A percentile compares a stretch with the other conserved stretches of the same genome.
Evolutionary conservation across 2,888 invertebrate species (phyloP).

Genomic region (Diploptera punctata): DNA sequence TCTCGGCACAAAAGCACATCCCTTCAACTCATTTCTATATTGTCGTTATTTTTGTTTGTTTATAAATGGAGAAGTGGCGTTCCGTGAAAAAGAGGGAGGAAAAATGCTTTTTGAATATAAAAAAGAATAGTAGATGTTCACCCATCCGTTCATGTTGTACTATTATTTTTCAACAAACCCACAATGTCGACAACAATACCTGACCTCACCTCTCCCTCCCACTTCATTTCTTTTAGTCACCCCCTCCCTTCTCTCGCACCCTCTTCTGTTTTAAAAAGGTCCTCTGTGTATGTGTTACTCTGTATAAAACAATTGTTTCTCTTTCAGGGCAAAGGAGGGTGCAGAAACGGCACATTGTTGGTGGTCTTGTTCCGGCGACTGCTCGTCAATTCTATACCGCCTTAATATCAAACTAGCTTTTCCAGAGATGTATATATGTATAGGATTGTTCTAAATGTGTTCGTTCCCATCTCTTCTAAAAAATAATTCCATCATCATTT

Average conservation of each 20-base stretch:
- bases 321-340: constrained; percentile 6
- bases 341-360: constrained; percentile 10
- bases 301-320: constrained; percentile 3
- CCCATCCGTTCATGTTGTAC: constrained; percentile 24
- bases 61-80: constrained; percentile 25
- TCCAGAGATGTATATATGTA: constrained; percentile 4
- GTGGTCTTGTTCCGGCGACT: constrained; percentile 17
- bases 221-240: not conserved
- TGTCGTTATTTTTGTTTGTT: constrained; percentile 24
- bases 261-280: constrained; percentile 3
- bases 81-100: constrained; percentile 13
- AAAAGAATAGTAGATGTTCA: constrained; percentile 18
- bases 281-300: too few species aligned
- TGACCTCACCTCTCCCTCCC: constrained; percentile 19
- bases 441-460: constrained; percentile 21
- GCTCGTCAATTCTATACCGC: constrained; percentile 13
- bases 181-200: constrained; percentile 26
- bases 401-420: constrained; percentile 1
- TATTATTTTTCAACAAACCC: constrained; percentile 15
- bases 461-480: constrained; percentile 21
- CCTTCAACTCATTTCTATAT: constrained; percentile 9
- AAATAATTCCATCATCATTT: constrained; percentile 23
- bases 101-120: constrained; percentile 25
- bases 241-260: not conserved
- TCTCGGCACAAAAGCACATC: constrained; percentile 1